A percentile compares a stretch with the other conserved stretches of the same genome.
These are phyloP conservation scores for Charaxes varanes DNA, from an alignment of 1,140 invertebrate species.

Conservation along the genomic window DNA sequence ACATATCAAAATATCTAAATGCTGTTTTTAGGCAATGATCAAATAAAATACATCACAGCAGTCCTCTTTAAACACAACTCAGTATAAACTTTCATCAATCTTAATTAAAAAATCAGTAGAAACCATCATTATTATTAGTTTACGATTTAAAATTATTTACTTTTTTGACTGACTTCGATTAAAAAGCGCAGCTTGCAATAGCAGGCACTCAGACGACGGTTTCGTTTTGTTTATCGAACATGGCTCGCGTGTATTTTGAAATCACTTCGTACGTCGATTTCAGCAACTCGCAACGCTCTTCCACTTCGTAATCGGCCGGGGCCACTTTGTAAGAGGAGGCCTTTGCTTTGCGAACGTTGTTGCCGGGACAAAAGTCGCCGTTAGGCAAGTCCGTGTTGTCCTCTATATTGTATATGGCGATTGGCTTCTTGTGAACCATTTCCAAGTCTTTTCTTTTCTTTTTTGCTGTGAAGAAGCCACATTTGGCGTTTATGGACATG, in stretches of 20 bases:
- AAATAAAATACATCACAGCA: conserved; percentile 18
- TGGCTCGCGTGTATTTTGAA: conserved; percentile 60
- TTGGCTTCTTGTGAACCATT: conserved; percentile 54
- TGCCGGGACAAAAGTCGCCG: conserved; percentile 9
- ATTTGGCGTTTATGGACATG: conserved; percentile 41
- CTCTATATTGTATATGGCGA: conserved; percentile 52
- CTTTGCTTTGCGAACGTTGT: conserved; percentile 17
- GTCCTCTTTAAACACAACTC: conserved; percentile 12
- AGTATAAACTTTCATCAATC: background rate
- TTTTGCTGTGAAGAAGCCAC: conserved; percentile 27
- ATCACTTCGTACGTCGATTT: conserved; percentile 64
- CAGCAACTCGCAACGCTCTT: conserved; percentile 60
- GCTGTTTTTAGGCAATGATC: conserved; percentile 5
- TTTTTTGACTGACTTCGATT: too few relatives aligned
- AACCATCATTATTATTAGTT: too few relatives aligned
- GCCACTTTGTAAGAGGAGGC: conserved; percentile 47
- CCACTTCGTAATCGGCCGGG: conserved; percentile 46
- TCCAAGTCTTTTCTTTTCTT: conserved; percentile 52
- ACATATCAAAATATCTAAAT: conserved; percentile 21
- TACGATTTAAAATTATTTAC: too few relatives aligned
- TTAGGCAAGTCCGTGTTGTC: conserved; percentile 30
- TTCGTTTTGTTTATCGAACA: conserved; percentile 64
- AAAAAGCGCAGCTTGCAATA: background rate
- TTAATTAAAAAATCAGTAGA: background rate
- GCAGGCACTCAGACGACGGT: conserved; percentile 49